Conservation (phyloP, 2,888 invertebrate genomes). For the Bhutanitis thaidina region DNA sequence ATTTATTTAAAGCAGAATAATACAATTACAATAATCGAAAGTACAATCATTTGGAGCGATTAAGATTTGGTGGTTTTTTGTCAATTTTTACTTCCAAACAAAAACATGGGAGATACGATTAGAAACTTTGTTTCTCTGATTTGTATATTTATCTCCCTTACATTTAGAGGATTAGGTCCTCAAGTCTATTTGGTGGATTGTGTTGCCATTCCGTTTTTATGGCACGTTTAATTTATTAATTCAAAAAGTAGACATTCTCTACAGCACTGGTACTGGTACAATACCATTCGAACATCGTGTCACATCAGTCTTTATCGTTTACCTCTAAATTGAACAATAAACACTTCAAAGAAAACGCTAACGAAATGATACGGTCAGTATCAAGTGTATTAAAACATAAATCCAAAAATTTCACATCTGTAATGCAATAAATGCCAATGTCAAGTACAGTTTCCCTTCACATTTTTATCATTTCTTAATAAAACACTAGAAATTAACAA, state of each 20-base stretch:
- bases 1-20: background rate
- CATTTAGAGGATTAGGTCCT: slow-evolving; percentile 34
- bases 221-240: slow-evolving; percentile 33
- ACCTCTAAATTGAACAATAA: slow-evolving; percentile 36
- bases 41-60: slow-evolving; percentile 16
- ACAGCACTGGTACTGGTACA: background rate
- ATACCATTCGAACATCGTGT: slow-evolving; percentile 5
- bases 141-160: slow-evolving; percentile 24
- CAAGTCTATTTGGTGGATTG: slow-evolving; percentile 34
- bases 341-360: slow-evolving; percentile 30
- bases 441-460: slow-evolving; percentile 15
- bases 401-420: slow-evolving; percentile 12
- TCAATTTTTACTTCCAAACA: slow-evolving; percentile 35
- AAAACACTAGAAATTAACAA: background rate
- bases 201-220: slow-evolving; percentile 31
- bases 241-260: background rate
- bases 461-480: background rate
- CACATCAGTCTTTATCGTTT: slow-evolving; percentile 18
- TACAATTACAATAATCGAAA: background rate
- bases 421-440: slow-evolving; percentile 30
- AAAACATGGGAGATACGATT: slow-evolving; percentile 25
- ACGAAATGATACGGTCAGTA: slow-evolving; percentile 18
- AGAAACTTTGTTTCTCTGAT: slow-evolving; percentile 43
- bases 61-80: slow-evolving; percentile 42
- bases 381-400: slow-evolving; percentile 2